Conservation (phyloP, 2,797 vertebrate genomes). For the Glyptemys insculpta region DNA sequence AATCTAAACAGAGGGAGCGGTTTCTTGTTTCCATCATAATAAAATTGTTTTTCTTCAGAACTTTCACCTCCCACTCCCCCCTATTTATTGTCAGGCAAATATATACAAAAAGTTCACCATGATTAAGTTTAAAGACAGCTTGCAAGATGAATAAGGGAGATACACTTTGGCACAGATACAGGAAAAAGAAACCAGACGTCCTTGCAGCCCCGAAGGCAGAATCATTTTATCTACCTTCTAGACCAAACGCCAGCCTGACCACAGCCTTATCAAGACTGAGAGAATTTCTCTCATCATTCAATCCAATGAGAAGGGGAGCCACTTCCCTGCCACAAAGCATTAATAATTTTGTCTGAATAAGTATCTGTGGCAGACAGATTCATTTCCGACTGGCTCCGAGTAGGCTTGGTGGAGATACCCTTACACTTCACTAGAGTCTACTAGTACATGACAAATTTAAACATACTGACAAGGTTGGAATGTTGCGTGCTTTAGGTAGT, state of each 20-base stretch:
- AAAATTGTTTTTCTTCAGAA: constrained; percentile 16
- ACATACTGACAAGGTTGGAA: constrained; percentile 65
- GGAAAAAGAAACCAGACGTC: constrained; percentile 74
- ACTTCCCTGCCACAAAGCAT: constrained; percentile 69
- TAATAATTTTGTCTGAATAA: constrained; percentile 73
- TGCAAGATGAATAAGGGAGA: constrained; percentile 60
- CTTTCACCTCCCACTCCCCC: not conserved
- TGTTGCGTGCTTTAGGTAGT: constrained; percentile 64
- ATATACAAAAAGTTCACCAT: constrained; percentile 57
- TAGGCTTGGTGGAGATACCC: constrained; percentile 63
- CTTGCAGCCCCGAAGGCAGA: constrained; percentile 25
- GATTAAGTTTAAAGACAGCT: constrained; percentile 65
- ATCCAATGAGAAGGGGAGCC: constrained; percentile 39
- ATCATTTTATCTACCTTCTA: constrained; percentile 66
- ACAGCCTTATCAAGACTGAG: constrained; percentile 71
- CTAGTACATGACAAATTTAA: constrained; percentile 76
- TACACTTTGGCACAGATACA: constrained; percentile 30
- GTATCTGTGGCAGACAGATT: constrained; percentile 75
- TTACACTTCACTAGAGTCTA: constrained; percentile 51
- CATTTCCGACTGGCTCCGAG: constrained; percentile 77
- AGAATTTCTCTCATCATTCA: constrained; percentile 74
- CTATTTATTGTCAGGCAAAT: constrained; percentile 68
- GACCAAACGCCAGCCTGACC: constrained; percentile 49
- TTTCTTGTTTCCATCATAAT: constrained; percentile 63
- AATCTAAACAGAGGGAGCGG: constrained; percentile 24